These are phyloP conservation scores for Balearica regulorum DNA, from an alignment of 2,797 vertebrate genomes.

Conservation along the genomic window DNA sequence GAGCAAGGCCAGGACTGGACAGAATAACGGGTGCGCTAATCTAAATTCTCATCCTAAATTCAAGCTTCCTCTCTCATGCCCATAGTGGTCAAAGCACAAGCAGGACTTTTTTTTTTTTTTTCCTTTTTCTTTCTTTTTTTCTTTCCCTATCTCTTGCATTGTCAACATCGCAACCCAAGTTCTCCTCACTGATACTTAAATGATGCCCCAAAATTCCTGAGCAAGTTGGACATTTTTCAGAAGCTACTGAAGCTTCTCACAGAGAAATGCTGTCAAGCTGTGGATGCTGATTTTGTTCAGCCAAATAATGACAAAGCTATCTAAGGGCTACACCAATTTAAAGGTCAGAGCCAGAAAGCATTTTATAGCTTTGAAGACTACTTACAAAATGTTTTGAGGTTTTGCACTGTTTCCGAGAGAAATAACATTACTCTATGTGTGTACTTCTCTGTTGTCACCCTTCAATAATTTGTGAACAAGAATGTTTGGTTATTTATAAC, in stretches of 20 bases:
- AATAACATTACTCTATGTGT: not conserved
- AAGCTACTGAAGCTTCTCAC: not conserved
- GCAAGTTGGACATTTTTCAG: not conserved
- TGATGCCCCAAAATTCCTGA: not conserved
- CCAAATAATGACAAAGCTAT: not conserved
- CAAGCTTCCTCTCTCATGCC: not conserved
- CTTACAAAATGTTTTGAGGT: rapidly evolving
- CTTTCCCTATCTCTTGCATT: too few relatives aligned
- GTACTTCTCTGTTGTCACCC: not conserved
- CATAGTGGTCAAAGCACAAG: not conserved
- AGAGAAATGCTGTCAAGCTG: not conserved
- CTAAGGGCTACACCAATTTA: not conserved
- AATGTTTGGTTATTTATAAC: not conserved
- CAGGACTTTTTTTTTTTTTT: not conserved
- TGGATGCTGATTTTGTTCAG: not conserved
- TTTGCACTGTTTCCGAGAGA: not conserved
- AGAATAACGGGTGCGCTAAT: not conserved
- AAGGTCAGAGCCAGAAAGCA: not conserved
- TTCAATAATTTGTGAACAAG: not conserved
- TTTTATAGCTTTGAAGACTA: not conserved
- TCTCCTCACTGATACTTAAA: not conserved
- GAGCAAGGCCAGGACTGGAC: not conserved
- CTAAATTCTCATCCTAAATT: not conserved
- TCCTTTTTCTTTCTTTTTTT: not conserved
- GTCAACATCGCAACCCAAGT: not conserved